Evolutionary conservation across 2,888 invertebrate genomes (phyloP).

Genomic region (Thelaira solivaga): DNA sequence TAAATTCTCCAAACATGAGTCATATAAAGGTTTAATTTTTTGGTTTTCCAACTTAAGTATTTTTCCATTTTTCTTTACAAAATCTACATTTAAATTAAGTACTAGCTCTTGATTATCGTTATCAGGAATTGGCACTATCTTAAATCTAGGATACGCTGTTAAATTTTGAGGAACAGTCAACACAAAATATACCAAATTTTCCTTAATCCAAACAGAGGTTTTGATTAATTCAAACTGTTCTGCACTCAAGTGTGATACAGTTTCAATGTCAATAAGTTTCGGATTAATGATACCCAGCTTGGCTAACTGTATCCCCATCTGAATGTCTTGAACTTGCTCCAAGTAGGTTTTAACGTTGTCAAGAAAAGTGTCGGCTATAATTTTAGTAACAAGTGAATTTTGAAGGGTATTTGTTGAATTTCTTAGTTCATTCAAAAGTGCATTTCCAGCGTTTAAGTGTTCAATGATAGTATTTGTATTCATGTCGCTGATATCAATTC

Average conservation of each 20-base stretch:
- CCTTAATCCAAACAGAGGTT: conserved; percentile 23
- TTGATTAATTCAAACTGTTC: conserved; percentile 26
- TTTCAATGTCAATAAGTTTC: conserved; percentile 27
- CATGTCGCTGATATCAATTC: not conserved
- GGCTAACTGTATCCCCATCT: conserved; percentile 25
- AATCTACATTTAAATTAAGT: not conserved
- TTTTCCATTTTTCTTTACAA: conserved; percentile 11
- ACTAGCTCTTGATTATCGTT: conserved; percentile 16
- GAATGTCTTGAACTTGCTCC: conserved; percentile 29
- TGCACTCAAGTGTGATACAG: conserved; percentile 8
- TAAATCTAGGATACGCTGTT: not conserved
- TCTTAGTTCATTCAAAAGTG: conserved; percentile 4
- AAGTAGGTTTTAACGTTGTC: conserved; percentile 1
- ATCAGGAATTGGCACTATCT: conserved; percentile 8
- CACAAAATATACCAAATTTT: conserved; percentile 26
- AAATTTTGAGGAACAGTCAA: conserved; percentile 11
- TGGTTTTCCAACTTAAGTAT: not conserved
- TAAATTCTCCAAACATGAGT: conserved; percentile 1
- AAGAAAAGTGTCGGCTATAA: conserved; percentile 11
- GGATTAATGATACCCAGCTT: conserved; percentile 18
- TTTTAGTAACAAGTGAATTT: conserved; percentile 18
- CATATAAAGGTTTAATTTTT: conserved; percentile 5
- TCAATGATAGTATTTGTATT: conserved; percentile 9
- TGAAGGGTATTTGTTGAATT: conserved; percentile 18
- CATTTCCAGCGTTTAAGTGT: conserved; percentile 5